Evolutionary conservation across 1,140 invertebrate genomes (phyloP).

Genomic region (Zaprionus nigranus): DNA sequence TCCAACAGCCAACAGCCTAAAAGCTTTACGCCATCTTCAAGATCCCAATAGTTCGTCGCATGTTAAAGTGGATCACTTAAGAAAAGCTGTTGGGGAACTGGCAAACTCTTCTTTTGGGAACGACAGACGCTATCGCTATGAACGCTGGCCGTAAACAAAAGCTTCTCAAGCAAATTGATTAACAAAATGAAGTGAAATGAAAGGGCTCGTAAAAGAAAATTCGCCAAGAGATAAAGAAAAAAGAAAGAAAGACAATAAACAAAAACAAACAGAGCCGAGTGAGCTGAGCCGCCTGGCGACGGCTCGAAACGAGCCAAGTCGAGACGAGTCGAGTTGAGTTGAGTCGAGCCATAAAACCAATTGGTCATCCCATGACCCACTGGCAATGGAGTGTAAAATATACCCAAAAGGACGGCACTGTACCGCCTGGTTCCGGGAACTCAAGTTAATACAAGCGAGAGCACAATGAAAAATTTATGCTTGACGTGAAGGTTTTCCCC

Average conservation of each 20-base stretch:
- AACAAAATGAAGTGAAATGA: conserved; percentile 74
- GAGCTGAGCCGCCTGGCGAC: background rate
- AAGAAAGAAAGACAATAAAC: conserved; percentile 27
- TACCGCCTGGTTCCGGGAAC: conserved; percentile 10
- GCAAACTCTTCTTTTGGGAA: conserved; percentile 16
- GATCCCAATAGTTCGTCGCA: background rate
- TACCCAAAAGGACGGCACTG: conserved; percentile 55
- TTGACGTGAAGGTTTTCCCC: conserved; percentile 51
- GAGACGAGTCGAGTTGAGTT: background rate
- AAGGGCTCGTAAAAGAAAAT: conserved; percentile 70
- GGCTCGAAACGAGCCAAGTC: background rate
- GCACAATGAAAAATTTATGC: conserved; percentile 70
- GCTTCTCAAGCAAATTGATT: conserved; percentile 60
- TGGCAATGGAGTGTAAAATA: conserved; percentile 74
- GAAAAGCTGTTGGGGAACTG: conserved; percentile 5
- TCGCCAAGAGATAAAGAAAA: conserved; percentile 49
- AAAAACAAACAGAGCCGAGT: conserved; percentile 6
- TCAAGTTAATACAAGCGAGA: conserved; percentile 32
- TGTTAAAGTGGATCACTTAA: conserved; percentile 3
- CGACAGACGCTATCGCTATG: conserved; percentile 1
- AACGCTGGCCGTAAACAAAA: conserved; percentile 21
- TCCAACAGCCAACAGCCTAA: too few species aligned
- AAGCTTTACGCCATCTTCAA: too few species aligned
- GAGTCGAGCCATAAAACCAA: conserved; percentile 59
- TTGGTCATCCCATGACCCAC: conserved; percentile 60